Conservation (phyloP, 2,888 invertebrate genomes). For the Machimus rusticus region DNA sequence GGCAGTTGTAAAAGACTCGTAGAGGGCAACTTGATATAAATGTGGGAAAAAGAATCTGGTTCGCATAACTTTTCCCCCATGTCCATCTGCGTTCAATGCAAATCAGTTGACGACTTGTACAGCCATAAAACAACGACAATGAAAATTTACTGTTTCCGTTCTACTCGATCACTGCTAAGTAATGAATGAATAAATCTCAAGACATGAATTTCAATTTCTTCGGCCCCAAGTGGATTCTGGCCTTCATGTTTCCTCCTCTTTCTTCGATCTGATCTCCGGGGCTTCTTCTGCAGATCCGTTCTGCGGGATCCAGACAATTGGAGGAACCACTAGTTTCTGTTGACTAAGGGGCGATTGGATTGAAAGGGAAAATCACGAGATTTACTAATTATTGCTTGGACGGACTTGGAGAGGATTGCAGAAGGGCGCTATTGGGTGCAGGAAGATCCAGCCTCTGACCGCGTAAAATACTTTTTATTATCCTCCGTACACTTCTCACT, state of each 20-base stretch:
- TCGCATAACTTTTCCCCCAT: conserved; percentile 15
- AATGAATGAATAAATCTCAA: conserved; percentile 50
- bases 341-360: conserved; percentile 33
- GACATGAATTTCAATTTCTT: conserved; percentile 48
- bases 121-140: conserved; percentile 48
- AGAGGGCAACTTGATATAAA: conserved; percentile 44
- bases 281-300: not conserved
- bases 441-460: not conserved
- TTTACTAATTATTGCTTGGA: conserved; percentile 43
- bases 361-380: conserved; percentile 20
- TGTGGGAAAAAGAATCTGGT: conserved; percentile 48
- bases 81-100: conserved; percentile 49
- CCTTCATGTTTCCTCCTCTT: conserved; percentile 38
- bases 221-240: conserved; percentile 23
- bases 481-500: conserved; percentile 20
- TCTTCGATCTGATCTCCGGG: not conserved
- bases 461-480: conserved; percentile 42
- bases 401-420: conserved; percentile 25
- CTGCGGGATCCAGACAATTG: conserved; percentile 33
- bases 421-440: not conserved
- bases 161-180: conserved; percentile 48
- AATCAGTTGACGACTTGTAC: conserved; percentile 48
- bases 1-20: not conserved
- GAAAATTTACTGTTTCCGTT: conserved; percentile 50
- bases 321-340: conserved; percentile 39